Evolutionary conservation across 2,113 vertebrate species (phyloP).

Genomic region (Deroptyus accipitrinus): DNA sequence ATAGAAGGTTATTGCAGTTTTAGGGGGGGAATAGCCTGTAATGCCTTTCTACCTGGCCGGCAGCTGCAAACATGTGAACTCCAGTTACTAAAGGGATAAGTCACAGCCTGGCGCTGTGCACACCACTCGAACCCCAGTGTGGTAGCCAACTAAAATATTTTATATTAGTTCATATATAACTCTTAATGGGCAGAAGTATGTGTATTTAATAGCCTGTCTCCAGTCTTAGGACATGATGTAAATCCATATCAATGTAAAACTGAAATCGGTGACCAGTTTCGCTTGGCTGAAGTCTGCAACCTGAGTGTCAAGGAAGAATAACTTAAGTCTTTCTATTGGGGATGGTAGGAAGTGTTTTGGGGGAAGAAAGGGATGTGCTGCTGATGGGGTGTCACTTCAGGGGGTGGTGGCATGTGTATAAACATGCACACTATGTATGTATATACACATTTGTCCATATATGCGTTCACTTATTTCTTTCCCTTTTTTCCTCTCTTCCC

Average conservation of each 20-base stretch:
- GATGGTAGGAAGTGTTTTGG: fast-evolving
- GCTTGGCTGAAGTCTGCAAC: not conserved
- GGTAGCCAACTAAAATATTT: not conserved
- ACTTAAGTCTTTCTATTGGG: not conserved
- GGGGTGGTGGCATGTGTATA: not conserved
- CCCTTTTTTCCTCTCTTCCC: not conserved
- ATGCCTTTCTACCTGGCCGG: not conserved
- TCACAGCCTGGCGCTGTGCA: not conserved
- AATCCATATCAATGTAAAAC: not conserved
- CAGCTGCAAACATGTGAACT: not conserved
- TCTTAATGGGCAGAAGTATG: not conserved
- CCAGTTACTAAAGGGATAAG: not conserved
- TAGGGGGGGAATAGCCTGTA: fast-evolving
- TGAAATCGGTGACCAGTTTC: not conserved
- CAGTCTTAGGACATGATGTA: not conserved
- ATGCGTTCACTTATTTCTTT: not conserved
- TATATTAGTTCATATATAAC: not conserved
- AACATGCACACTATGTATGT: fast-evolving
- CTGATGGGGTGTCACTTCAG: fast-evolving
- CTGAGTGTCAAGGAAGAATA: not conserved
- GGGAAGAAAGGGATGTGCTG: not conserved
- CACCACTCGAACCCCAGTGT: not conserved
- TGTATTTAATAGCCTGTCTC: not conserved
- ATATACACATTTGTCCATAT: fast-evolving
- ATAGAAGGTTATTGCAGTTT: not conserved